These are phyloP conservation scores for Drosophila phalerata DNA, from an alignment of 2,888 invertebrate species.

Conservation along the genomic window DNA sequence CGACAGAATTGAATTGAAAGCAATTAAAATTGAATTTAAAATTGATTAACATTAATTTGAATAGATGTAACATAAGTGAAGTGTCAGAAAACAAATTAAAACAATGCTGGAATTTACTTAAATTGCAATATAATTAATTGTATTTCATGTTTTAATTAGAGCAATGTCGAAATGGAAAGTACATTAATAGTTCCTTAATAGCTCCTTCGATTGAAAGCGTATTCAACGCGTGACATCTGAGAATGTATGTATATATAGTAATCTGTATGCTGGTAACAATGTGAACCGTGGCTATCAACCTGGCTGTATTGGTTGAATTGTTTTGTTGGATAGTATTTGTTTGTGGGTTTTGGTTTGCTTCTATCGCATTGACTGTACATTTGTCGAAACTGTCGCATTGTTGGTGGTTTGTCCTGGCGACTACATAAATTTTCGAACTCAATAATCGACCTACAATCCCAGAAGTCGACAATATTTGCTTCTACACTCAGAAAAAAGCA, in stretches of 20 bases:
- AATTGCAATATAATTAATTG: neutral
- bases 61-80: neutral
- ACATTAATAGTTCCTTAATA: neutral
- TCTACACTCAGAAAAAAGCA: too few relatives aligned
- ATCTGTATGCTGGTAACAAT: slow-evolving; percentile 11
- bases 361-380: neutral
- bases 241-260: neutral
- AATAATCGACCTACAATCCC: neutral
- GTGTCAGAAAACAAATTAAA: neutral
- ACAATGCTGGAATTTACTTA: neutral
- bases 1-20: neutral
- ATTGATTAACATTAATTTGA: neutral
- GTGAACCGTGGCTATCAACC: slow-evolving; percentile 19
- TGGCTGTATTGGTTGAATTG: slow-evolving; percentile 58
- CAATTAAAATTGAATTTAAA: neutral
- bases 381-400: slow-evolving; percentile 23
- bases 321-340: slow-evolving; percentile 49
- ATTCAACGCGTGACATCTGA: slow-evolving; percentile 6
- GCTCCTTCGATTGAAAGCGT: slow-evolving; percentile 14
- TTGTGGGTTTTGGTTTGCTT: slow-evolving; percentile 4
- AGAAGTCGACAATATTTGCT: too few relatives aligned
- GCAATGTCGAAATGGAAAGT: neutral
- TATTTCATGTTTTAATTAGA: neutral
- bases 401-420: slow-evolving; percentile 1
- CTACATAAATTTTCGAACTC: neutral